phyloP scores from a whole-genome alignment of 2,888 invertebrate species.

The Drosophila sordidapex region DNA sequence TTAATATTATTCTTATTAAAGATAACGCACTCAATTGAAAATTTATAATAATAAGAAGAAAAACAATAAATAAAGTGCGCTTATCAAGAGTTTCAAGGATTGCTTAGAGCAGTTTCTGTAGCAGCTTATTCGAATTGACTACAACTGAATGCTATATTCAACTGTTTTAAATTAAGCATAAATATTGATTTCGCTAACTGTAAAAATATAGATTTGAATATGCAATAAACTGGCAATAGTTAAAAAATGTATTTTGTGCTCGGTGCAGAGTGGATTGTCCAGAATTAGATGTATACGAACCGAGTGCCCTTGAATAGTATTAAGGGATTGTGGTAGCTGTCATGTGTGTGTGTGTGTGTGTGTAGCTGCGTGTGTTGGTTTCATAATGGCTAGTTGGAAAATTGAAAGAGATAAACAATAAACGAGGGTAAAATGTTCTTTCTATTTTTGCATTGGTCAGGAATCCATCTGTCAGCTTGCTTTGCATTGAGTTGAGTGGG shows the following conservation, averaged over 20 bases:
- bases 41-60: no score
- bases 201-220: background rate
- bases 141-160: background rate
- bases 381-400: conserved; percentile 17
- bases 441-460: background rate
- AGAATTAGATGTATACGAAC: conserved; percentile 62
- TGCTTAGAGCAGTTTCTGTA: background rate
- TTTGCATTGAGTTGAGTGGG: conserved; percentile 1
- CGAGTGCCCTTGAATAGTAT: conserved; percentile 71
- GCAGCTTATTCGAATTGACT: background rate
- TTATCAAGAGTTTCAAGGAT: background rate
- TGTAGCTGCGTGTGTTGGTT: background rate
- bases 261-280: conserved; percentile 34
- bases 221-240: conserved; percentile 1
- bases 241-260: background rate
- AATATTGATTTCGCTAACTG: background rate
- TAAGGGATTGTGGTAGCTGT: conserved; percentile 39
- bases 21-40: no score
- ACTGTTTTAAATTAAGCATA: background rate
- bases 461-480: background rate
- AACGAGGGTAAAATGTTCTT: background rate
- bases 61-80: no score
- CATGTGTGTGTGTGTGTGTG: conserved; percentile 5
- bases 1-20: background rate
- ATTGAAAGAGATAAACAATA: conserved; percentile 47